Evolutionary conservation across 2,113 vertebrate genomes (phyloP).

Genomic region (Grammomys surdaster): DNA sequence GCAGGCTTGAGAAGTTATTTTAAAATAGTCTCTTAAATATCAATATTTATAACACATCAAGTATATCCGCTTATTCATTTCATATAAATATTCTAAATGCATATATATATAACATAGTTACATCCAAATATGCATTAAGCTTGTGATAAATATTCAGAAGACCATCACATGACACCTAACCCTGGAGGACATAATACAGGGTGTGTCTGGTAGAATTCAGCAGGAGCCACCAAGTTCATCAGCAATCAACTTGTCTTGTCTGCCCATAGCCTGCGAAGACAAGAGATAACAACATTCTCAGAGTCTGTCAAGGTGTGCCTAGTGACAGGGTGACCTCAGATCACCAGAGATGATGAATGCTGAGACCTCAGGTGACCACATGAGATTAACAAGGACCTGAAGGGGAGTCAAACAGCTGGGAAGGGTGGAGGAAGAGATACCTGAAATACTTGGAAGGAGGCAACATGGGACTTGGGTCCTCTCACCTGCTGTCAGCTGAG

Average conservation of each 20-base stretch:
- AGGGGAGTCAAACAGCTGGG: background rate
- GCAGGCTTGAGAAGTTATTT: background rate
- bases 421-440: background rate
- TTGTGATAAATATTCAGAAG: background rate
- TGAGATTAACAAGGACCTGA: background rate
- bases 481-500: background rate
- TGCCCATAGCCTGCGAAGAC: background rate
- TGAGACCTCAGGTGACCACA: rapidly evolving
- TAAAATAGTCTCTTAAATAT: slow-evolving; percentile 39
- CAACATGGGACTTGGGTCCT: background rate
- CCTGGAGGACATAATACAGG: background rate
- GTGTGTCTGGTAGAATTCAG: background rate
- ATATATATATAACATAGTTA: background rate
- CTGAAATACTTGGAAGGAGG: background rate
- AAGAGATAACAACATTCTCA: background rate
- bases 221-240: background rate
- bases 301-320: background rate
- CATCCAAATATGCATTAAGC: slow-evolving; percentile 7
- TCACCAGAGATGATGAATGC: background rate
- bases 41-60: background rate
- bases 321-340: background rate
- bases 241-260: background rate
- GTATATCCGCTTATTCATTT: slow-evolving; percentile 15
- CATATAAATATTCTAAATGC: background rate
- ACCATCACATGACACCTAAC: background rate